Base-by-base conservation (phyloP, 1,140 invertebrate genomes). In the Latrodectus geometricus region DNA sequence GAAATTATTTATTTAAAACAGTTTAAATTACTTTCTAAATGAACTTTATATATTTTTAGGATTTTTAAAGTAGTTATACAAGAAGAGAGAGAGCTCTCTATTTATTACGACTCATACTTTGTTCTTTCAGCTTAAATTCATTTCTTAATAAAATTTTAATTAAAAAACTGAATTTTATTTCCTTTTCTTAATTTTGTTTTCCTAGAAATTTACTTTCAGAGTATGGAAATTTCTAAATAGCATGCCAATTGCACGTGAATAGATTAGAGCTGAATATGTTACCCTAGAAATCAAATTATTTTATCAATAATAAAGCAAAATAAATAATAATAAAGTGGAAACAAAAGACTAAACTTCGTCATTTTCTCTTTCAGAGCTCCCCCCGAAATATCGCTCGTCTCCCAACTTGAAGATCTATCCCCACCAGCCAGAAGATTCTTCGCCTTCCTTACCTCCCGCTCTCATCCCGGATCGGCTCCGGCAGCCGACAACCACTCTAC, bases 341-440 rank as follows among this genome's bases (percentile, higher is more conserved):
- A 35, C 35, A 35, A 35, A 35, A 3, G 35, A 35, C 1, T 5
- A 35, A 35, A 1, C 35, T 5, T 5, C 35, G 35, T 1, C 35
- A 35, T 35, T 35, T 35, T 35, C 35, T 35, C 2, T 35, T 35
- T 5, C 80, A 82, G 80, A 82, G 17, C 8, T 73, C 9, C 35
- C 23, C 0, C n/a, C n/a, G 15, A 83, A 83, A 56, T 83, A 75
- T 56, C 72, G 72, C 0, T 61, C 79, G n/a, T 49, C n/a, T 5
- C 78, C 66, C 8, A 61, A 76, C 48, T 23, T 73, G 23, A 73
- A 73, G 35, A n/a, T 48, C 70, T 73, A 21, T 23, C 12, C 70
- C 14, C 70, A 14, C 12, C 70, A 48, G 23, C 4, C n/a, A 15
- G 70, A 73, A 2, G 21, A 35, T 48, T 49, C 70, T 15, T 8